phyloP scores from a whole-genome alignment of 2,797 vertebrate species.

The Lophius americanus region DNA sequence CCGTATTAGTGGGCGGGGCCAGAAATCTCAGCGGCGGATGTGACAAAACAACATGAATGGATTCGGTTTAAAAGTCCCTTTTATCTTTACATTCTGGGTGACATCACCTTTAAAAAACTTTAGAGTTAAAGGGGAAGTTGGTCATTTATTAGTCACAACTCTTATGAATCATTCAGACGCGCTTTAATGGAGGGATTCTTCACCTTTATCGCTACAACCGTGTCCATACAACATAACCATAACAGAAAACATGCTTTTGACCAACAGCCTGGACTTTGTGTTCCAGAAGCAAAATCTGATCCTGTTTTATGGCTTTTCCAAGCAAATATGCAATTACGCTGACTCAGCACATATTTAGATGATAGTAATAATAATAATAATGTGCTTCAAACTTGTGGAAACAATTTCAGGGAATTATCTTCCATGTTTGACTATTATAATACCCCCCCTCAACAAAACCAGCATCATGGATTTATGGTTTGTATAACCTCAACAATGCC shows the following conservation, averaged over 20 bases:
- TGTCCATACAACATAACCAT: too few species aligned
- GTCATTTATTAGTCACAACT: neutral
- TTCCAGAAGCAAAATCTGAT: too few species aligned
- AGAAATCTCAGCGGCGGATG: slow-evolving; percentile 4
- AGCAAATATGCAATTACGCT: neutral
- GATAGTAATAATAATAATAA: too few species aligned
- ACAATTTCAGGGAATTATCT: neutral
- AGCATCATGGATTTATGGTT: neutral
- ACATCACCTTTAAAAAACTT: too few species aligned
- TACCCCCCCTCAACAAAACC: neutral
- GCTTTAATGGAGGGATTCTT: neutral
- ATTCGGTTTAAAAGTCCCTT: too few species aligned
- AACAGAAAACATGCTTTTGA: too few species aligned
- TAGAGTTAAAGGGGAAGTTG: neutral
- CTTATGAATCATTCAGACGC: neutral
- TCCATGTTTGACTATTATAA: neutral
- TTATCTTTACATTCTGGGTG: too few species aligned
- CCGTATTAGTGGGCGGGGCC: neutral
- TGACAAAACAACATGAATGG: neutral
- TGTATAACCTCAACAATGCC: neutral
- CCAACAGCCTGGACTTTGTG: too few species aligned
- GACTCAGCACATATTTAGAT: neutral
- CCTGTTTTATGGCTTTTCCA: too few species aligned
- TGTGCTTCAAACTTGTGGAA: neutral
- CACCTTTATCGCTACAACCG: neutral